Conservation (phyloP, 2,888 invertebrate species). For the Asteroscopus sphinx region DNA sequence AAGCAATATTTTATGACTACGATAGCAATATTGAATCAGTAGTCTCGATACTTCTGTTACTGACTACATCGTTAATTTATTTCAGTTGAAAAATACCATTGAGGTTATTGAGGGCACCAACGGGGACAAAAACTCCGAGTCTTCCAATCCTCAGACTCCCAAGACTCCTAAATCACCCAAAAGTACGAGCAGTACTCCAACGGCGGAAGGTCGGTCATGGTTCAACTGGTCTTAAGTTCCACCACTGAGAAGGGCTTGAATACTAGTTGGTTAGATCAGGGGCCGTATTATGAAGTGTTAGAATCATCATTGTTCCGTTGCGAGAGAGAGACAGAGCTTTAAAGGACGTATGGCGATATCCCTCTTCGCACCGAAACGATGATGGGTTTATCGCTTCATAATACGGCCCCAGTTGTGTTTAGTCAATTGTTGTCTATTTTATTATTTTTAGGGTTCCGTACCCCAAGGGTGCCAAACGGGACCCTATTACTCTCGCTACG, state of each 20-base stretch:
- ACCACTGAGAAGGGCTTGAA: conserved; percentile 42
- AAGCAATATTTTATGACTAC: not conserved
- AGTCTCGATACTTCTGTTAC: not conserved
- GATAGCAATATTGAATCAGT: conserved; percentile 5
- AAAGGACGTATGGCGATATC: too few species aligned
- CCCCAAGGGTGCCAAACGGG: too few species aligned
- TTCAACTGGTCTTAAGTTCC: conserved; percentile 87
- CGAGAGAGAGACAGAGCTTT: too few species aligned
- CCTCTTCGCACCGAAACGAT: too few species aligned
- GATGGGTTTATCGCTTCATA: too few species aligned
- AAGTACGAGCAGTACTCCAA: conserved; percentile 72
- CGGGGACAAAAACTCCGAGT: conserved; percentile 68
- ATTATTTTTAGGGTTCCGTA: too few species aligned
- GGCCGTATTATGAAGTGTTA: too few species aligned
- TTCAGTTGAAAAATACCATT: conserved; percentile 78
- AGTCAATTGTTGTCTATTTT: conserved; percentile 30
- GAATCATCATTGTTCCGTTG: too few species aligned
- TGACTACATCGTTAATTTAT: not conserved
- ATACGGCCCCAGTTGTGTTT: conserved; percentile 32
- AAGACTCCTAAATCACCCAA: conserved; percentile 73
- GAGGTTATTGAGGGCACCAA: conserved; percentile 68
- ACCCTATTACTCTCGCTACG: too few species aligned
- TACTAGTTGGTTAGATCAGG: conserved; percentile 13
- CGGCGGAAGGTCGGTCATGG: conserved; percentile 86
- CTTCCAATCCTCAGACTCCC: conserved; percentile 75